phyloP scores from a whole-genome alignment of 2,888 invertebrate genomes.

The Orthosia gothica region DNA sequence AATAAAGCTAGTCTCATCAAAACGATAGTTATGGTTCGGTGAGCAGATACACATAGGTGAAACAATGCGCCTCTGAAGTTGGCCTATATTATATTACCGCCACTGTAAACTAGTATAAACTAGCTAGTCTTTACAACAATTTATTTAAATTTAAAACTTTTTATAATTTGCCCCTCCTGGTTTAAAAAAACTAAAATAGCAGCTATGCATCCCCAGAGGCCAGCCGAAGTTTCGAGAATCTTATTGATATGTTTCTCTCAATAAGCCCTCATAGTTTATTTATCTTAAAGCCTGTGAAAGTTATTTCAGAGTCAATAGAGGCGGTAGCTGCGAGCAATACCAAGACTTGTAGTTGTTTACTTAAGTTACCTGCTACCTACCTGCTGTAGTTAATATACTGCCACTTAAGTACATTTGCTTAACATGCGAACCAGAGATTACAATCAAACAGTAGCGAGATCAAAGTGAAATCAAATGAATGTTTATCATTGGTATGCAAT shows the following conservation, averaged over 20 bases:
- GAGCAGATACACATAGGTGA: slow-evolving; percentile 44
- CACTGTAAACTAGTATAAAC: slow-evolving; percentile 2
- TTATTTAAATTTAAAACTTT: too few species aligned
- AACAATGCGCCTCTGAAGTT: slow-evolving; percentile 24
- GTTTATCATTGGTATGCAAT: slow-evolving; percentile 48
- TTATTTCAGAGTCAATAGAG: slow-evolving; percentile 56
- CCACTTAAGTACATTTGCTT: slow-evolving; percentile 20
- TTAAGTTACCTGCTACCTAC: slow-evolving; percentile 16
- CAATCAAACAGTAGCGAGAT: too few species aligned
- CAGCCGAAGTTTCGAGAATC: slow-evolving; percentile 47
- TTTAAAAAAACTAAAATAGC: slow-evolving; percentile 35
- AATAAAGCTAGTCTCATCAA: slow-evolving; percentile 40
- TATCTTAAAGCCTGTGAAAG: slow-evolving; percentile 54
- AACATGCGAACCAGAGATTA: slow-evolving; percentile 22
- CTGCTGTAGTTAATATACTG: slow-evolving; percentile 31
- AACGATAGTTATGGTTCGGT: slow-evolving; percentile 42
- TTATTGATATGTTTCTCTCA: slow-evolving; percentile 61
- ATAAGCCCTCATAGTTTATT: slow-evolving; percentile 51
- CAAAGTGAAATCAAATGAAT: slow-evolving; percentile 55
- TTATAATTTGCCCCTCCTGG: slow-evolving; percentile 20
- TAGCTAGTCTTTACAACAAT: background rate
- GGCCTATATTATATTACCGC: slow-evolving; percentile 14
- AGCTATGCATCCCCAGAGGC: slow-evolving; percentile 53
- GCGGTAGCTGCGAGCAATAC: slow-evolving; percentile 27
- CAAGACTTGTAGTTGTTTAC: slow-evolving; percentile 40